These are phyloP conservation scores for Tigriopus japonicus DNA, from an alignment of 1,140 invertebrate species.

Conservation along the genomic window DNA sequence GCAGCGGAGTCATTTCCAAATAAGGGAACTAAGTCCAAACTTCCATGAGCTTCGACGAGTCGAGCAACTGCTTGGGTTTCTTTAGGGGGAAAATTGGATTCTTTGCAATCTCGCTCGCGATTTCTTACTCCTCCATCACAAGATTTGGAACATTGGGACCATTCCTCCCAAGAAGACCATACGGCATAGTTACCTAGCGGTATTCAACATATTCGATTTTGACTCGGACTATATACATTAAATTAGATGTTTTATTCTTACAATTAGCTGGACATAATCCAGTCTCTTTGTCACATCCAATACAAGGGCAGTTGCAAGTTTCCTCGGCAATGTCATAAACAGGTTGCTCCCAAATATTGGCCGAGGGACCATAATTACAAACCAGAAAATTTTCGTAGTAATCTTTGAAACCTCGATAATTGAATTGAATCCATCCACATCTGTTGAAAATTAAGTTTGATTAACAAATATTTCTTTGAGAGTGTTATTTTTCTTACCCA, in stretches of 20 bases:
- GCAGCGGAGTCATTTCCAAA: not conserved
- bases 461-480: too few species aligned
- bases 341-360: slow-evolving; percentile 11
- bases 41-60: not conserved
- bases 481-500: not conserved
- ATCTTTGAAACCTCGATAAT: slow-evolving; percentile 3
- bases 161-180: not conserved
- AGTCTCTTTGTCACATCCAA: not conserved
- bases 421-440: slow-evolving; percentile 9
- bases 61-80: not conserved
- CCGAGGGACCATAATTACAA: slow-evolving; percentile 10
- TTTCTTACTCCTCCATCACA: not conserved
- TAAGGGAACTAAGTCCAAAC: not conserved
- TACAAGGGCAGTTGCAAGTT: slow-evolving; percentile 10
- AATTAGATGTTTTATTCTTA: too few species aligned
- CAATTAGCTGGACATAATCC: slow-evolving; percentile 5
- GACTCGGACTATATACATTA: too few species aligned
- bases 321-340: slow-evolving; percentile 8
- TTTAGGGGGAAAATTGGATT: not conserved
- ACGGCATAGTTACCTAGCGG: not conserved
- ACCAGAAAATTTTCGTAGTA: slow-evolving; percentile 12
- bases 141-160: not conserved
- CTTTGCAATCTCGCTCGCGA: not conserved
- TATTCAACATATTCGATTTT: too few species aligned
- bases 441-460: too few species aligned